Evolutionary conservation across 2,797 vertebrate genomes (phyloP).

Genomic region (Enteromius fasciolatus): DNA sequence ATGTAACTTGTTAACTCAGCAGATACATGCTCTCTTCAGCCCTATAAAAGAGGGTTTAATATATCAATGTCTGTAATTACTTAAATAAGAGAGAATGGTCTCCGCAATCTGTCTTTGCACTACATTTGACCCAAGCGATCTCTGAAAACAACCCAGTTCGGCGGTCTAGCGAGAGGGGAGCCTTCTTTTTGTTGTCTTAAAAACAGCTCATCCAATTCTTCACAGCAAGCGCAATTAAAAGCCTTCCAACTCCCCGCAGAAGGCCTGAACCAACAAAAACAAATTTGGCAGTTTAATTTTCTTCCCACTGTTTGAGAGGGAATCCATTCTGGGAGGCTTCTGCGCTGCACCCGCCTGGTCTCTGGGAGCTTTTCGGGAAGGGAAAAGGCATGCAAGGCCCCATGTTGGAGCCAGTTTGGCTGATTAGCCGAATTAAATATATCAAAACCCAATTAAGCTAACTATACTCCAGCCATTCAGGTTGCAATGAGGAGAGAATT

Average conservation of each 20-base stretch:
- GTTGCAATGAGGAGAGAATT: slow-evolving; percentile 68
- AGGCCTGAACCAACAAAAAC: slow-evolving; percentile 83
- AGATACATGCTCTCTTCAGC: slow-evolving; percentile 21
- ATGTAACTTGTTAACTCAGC: slow-evolving; percentile 4
- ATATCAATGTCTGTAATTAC: slow-evolving; percentile 44
- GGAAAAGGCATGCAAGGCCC: slow-evolving; percentile 67
- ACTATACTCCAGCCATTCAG: slow-evolving; percentile 76
- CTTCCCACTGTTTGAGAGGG: slow-evolving; percentile 81
- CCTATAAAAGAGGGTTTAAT: slow-evolving; percentile 32
- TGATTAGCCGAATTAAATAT: slow-evolving; percentile 80
- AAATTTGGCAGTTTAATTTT: slow-evolving; percentile 87
- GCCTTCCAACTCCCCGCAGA: slow-evolving; percentile 77
- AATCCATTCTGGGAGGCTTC: slow-evolving; percentile 71
- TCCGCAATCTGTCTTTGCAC: slow-evolving; percentile 41
- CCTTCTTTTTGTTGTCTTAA: slow-evolving; percentile 63
- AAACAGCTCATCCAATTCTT: slow-evolving; percentile 78
- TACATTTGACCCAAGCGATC: slow-evolving; percentile 40
- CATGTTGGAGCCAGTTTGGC: slow-evolving; percentile 72
- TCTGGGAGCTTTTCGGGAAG: slow-evolving; percentile 69
- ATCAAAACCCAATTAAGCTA: slow-evolving; percentile 82
- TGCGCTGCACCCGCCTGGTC: slow-evolving; percentile 63
- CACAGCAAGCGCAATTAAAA: slow-evolving; percentile 83
- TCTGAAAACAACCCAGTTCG: slow-evolving; percentile 33
- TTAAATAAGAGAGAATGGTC: slow-evolving; percentile 33
- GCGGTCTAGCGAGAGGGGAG: slow-evolving; percentile 57